Conservation (phyloP, 2,113 vertebrate species). For the Halichoeres trimaculatus region DNA sequence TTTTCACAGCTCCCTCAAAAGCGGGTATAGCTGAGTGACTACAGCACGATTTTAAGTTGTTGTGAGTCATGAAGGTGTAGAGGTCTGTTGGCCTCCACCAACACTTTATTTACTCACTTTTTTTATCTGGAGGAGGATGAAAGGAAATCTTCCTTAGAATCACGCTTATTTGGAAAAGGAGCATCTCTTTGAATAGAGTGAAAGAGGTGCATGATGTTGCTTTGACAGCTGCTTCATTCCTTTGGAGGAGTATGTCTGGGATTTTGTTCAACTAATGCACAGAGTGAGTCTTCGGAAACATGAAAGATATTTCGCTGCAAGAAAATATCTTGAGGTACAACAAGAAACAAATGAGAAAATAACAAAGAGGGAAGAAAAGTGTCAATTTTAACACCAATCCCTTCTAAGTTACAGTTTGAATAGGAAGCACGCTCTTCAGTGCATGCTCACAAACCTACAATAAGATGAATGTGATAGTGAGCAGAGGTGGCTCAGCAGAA, state of each 20-base stretch:
- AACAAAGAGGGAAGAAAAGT: no score
- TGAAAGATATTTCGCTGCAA: no score
- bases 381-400: no score
- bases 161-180: neutral
- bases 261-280: no score
- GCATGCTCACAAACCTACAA: neutral
- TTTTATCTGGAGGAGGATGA: neutral
- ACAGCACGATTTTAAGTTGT: neutral
- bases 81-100: neutral
- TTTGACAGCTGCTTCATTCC: no score
- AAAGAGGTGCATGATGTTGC: neutral
- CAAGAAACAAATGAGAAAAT: no score
- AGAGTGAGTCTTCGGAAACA: no score
- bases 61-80: neutral
- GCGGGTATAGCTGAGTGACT: neutral
- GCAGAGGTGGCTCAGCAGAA: constrained; percentile 16
- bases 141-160: neutral
- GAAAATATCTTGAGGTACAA: no score
- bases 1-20: neutral
- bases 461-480: constrained; percentile 19
- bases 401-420: neutral
- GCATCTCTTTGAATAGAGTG: neutral
- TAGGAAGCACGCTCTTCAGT: neutral
- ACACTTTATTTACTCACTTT: neutral
- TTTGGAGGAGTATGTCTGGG: no score